Evolutionary conservation across 2,797 vertebrate genomes (phyloP), one percentile per base, ranked within the genome.

Genomic region (Geotrypetes seraphini): DNA sequence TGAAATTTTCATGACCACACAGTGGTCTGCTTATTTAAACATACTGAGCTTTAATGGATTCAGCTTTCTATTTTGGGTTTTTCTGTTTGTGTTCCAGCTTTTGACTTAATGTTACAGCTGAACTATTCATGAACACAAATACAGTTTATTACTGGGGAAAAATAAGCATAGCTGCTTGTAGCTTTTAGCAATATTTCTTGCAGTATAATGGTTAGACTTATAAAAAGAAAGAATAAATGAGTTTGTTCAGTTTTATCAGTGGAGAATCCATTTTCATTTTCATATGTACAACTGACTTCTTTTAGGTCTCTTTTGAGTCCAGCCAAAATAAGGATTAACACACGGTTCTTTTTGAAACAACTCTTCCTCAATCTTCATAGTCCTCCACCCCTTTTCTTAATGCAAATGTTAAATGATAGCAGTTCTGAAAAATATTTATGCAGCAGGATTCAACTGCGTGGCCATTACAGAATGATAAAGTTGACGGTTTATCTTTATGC

Each of bases 31-130:
- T 48, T 47, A 43, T 36, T 51, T 47, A 59, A 62, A 62, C 55
- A 57, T 62, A 62, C 62, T 57, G 59, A 62, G 62, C 51, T 51
- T 49, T 44, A 57, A 31, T 38, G 55, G 49, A 42, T 62, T 51
- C 58, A 52, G 59, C 58, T 52, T 65, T 49, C 47, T n/a, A n/a
- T 46, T 39, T 62, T 50, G 49, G n/a, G 39, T 44, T 56, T 49
- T 51, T 19, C 33, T 53, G 48, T 53, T 36, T 46, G 40, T 39
- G 33, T 34, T 47, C 39, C 26, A 35, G 56, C 43, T 51, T n/a
- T 53, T 57, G 58, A 57, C 36, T 56, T 51, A 47, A 39, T 47
- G 37, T 37, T 44, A 42, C n/a, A 39, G 42, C 15, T 34, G 39
- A 59, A 65, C 59, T 47, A 41, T n/a, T n/a, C n/a, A 51, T 53